phyloP scores from a whole-genome alignment of 2,888 invertebrate genomes.

The Synanthedon andrenaeformis region DNA sequence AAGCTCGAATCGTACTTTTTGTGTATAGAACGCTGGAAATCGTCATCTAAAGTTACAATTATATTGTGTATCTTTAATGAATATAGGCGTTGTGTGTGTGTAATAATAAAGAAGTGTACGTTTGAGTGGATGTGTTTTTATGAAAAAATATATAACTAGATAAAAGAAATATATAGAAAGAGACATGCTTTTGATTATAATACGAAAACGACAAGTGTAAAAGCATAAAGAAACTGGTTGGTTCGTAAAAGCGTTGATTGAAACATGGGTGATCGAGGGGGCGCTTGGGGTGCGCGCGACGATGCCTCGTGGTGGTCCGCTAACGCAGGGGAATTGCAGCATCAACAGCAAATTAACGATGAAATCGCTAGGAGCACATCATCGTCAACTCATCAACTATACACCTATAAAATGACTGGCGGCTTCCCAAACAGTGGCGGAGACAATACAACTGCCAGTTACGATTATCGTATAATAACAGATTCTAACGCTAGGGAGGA shows the following conservation, averaged over 20 bases:
- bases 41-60: too few species aligned
- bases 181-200: conserved; percentile 43
- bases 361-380: conserved; percentile 59
- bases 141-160: not conserved
- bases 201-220: conserved; percentile 27
- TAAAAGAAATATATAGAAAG: conserved; percentile 22
- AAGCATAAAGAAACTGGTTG: conserved; percentile 59
- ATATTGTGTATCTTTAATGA: too few species aligned
- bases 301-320: conserved; percentile 69
- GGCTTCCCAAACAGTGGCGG: conserved; percentile 80
- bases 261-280: conserved; percentile 67
- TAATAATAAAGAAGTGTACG: too few species aligned
- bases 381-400: conserved; percentile 76
- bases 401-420: conserved; percentile 88
- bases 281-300: conserved; percentile 71
- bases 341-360: conserved; percentile 45
- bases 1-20: not conserved
- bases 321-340: conserved; percentile 59
- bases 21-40: too few species aligned
- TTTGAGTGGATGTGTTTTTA: too few species aligned
- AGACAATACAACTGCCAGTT: conserved; percentile 75
- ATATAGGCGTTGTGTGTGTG: too few species aligned
- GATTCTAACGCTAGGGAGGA: conserved; percentile 66
- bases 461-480: conserved; percentile 80
- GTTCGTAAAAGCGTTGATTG: conserved; percentile 39